Conservation (phyloP, 2,113 vertebrate genomes). For the Thomomys bottae region DNA sequence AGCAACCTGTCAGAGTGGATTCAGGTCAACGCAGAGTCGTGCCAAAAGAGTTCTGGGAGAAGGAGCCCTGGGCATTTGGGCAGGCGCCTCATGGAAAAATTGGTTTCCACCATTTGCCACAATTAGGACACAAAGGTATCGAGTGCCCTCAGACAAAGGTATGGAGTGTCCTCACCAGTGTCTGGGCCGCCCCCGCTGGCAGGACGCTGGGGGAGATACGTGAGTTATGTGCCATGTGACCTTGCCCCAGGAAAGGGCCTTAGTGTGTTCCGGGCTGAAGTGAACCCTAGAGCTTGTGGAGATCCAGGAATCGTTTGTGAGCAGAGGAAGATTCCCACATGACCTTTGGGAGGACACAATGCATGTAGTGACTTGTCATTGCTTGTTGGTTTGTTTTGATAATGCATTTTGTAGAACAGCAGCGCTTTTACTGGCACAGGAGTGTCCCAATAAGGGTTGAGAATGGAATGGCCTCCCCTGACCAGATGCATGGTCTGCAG, state of each 20-base stretch:
- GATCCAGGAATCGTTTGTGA: background rate
- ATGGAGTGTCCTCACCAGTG: too few relatives aligned
- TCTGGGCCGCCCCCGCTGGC: background rate
- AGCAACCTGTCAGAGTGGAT: too few relatives aligned
- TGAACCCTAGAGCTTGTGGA: background rate
- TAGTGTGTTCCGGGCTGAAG: background rate
- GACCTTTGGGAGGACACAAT: background rate
- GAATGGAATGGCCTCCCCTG: background rate
- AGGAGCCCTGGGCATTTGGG: background rate
- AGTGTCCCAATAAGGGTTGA: background rate
- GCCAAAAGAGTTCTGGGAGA: background rate
- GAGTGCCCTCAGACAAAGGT: too few relatives aligned
- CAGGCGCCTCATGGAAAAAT: background rate
- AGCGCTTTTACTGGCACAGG: background rate
- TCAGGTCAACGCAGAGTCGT: background rate
- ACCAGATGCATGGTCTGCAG: rapidly evolving
- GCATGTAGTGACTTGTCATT: background rate
- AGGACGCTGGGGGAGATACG: background rate
- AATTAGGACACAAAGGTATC: too few relatives aligned
- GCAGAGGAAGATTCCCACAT: background rate
- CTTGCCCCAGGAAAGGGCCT: background rate
- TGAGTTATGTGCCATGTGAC: background rate
- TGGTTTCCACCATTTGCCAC: rapidly evolving
- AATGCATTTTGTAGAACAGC: background rate
- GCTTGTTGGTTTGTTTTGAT: background rate